These are phyloP conservation scores for Amazona vittata DNA, from an alignment of 2,113 vertebrate species.

Conservation along the genomic window DNA sequence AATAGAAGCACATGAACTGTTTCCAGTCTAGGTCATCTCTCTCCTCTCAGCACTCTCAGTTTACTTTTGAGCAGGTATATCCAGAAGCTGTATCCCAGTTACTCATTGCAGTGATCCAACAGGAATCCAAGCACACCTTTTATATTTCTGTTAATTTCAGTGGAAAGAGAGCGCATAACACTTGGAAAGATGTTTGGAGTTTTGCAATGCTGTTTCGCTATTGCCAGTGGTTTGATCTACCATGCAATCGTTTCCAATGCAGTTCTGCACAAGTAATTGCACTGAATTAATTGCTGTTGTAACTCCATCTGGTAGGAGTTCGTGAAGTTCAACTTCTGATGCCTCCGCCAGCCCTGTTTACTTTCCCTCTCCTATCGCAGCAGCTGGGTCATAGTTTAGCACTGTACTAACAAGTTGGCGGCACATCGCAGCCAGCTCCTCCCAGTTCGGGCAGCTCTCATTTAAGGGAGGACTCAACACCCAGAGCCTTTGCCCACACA, in stretches of 20 bases:
- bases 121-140: not conserved
- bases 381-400: not conserved
- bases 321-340: not conserved
- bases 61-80: not conserved
- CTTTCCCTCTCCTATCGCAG: not conserved
- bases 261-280: not conserved
- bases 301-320: not conserved
- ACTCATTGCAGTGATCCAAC: not conserved
- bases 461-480: not conserved
- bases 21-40: not conserved
- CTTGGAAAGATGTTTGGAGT: not conserved
- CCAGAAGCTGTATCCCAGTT: not conserved
- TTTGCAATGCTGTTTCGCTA: not conserved
- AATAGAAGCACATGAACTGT: not conserved
- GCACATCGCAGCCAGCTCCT: not conserved
- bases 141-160: not conserved
- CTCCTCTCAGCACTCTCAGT: not conserved
- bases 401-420: rapidly evolving
- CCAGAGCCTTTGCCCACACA: not conserved
- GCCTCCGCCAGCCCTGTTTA: not conserved
- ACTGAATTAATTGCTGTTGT: not conserved
- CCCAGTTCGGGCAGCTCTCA: rapidly evolving
- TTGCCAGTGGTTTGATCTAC: not conserved
- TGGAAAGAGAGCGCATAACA: not conserved
- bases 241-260: not conserved